Base-by-base conservation (phyloP, 1,140 invertebrate genomes). In the Prorops nasuta region DNA sequence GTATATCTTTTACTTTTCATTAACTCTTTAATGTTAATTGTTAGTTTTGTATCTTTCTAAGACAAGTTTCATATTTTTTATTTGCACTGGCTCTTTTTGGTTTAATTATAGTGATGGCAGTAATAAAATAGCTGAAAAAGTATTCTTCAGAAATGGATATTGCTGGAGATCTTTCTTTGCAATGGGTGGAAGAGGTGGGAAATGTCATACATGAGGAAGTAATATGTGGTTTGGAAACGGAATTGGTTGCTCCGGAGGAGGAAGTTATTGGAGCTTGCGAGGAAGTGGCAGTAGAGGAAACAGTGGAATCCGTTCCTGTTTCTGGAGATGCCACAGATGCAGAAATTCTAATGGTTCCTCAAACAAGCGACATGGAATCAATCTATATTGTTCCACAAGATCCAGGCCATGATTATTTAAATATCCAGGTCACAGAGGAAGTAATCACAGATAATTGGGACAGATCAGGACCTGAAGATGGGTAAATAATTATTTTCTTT, bases 381-480 rank as follows among this genome's bases (percentile, higher is more conserved):
- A 76, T 68, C 52, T 79, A 75, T 43, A 78, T 66, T 58, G 76
- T 71, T 32, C 74, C 60, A 46, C 76, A 71, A 60, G 79, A 68
- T 66, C 78, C 70, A 60, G 74, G 75, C 3, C 72, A 76, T 24
- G 75, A 81, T 42, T 83, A 79, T 66, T 69, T 83, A 0, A 82
- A 83, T 58, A 85, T 83, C 70, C 74, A 80, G 55, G 85, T 88
- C 10, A 86, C 86, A 2, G 87, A 89, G 60, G 88, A 90, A 72
- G 84, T 90, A 1, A 87, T 90, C 6, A 85, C 86, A 1, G 87
- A 89, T 66, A 86, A 87, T 54, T 89, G 86, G 87, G 86, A 86
- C 15, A 77, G 84, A 63, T 78, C 83, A 44, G 84, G 83, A 37
- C 84, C 84, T 3, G 84, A 86, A 44, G 85, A 88, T 69, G 82